A percentile compares a stretch with the other conserved stretches of the same genome.
Conservation (phyloP, 2,888 invertebrate genomes). For the Notodromas monacha region DNA sequence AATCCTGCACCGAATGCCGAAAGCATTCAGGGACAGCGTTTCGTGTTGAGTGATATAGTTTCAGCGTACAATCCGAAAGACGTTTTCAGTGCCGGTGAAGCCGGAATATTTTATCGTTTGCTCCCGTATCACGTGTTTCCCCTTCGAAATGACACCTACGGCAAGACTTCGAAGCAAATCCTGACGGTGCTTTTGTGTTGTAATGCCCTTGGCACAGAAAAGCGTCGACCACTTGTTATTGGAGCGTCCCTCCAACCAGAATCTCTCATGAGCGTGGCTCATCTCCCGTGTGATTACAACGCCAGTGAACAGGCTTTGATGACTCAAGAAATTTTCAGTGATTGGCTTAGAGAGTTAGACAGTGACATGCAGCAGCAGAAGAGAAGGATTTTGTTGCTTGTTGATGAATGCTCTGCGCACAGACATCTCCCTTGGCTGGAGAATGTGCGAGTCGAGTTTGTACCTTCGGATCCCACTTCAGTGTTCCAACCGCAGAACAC, state of each 20-base stretch:
- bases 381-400: conserved; percentile 9
- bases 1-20: too few relatives aligned
- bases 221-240: too few relatives aligned
- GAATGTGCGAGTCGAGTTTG: conserved; percentile 13
- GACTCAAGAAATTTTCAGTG: conserved; percentile 9
- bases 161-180: too few relatives aligned
- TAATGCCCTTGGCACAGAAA: too few relatives aligned
- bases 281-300: conserved; percentile 10
- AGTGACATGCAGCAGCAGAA: conserved; percentile 9
- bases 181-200: too few relatives aligned
- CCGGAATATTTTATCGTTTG: too few relatives aligned
- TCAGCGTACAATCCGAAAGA: too few relatives aligned
- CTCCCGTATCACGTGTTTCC: too few relatives aligned
- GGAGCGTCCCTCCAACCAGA: conserved; percentile 9
- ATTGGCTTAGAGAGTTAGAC: conserved; percentile 9
- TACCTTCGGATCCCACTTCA: conserved; percentile 13
- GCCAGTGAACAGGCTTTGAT: conserved; percentile 10
- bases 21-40: too few relatives aligned
- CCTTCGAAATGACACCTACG: too few relatives aligned
- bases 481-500: conserved; percentile 10
- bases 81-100: too few relatives aligned
- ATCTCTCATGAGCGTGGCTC: conserved; percentile 9
- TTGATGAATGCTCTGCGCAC: conserved; percentile 13
- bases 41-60: too few relatives aligned
- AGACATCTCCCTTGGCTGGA: conserved; percentile 11